Evolutionary conservation across 64 coral and sea anemone genomes (phyloP), one percentile per base, ranked within the genome.

Genomic region (Catalaphyllia jardinei): DNA sequence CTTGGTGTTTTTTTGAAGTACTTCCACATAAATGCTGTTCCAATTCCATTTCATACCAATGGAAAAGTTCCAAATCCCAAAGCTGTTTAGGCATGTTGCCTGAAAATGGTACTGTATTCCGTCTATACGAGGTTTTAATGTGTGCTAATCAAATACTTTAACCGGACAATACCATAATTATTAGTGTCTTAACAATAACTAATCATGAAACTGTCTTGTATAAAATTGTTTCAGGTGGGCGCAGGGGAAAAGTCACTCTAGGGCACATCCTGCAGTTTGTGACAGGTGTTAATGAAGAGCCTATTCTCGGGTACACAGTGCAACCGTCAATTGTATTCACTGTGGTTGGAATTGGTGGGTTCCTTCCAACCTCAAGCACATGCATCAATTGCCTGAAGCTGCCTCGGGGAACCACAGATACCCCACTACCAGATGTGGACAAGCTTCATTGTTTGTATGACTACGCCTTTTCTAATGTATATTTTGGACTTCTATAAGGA

Each of bases 261-360:
- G 73, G 29, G 19, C 55, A 88, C 39, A 72, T 92, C 63, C 59
- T 92, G 79, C 74, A 73, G 54, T 87, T 92, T 87, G 91, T 92
- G 8, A 92, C 91, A 13, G 91, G 91, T 28, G 64, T 52, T 22
- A 71, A 86, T 87, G 91, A 92, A 77, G 91, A 92, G 74, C 90
- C 90, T 87, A 72, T 92, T 10, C 76, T 92, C 12, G 83, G 83
- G 24, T 92, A 46, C 49, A 33, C 9, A 74, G 57, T 74, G 49
- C 79, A 91, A 55, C 79, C 89, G 42, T 74, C 64, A 46, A 85
- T 91, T 71, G 27, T 28, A 19, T 91, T 91, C 61, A 31, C 29
- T 29, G 79, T 74, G 81, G 79, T 71, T 33, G 67, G 27, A 75
- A 65, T 29, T 60, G 52, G 67, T 75, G 78, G 51, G 7, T 89